Conservation (phyloP, 1,140 invertebrate genomes). For the Zophobas morio region DNA sequence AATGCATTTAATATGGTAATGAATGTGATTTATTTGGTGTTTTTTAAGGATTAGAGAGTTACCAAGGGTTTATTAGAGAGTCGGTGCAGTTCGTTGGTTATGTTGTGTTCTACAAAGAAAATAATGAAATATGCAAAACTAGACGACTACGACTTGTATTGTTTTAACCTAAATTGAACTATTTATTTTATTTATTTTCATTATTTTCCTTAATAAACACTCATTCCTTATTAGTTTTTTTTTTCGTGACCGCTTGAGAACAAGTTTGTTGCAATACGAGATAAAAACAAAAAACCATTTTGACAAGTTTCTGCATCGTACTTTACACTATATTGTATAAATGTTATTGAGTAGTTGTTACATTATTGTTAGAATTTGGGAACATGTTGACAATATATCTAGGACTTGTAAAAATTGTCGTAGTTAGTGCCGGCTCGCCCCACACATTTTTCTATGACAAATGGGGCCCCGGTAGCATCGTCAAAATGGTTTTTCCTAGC, state of each 20-base stretch:
- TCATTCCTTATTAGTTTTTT: conserved; percentile 23
- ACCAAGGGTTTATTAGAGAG: conserved; percentile 32
- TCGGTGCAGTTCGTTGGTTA: conserved; percentile 42
- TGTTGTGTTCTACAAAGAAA: conserved; percentile 26
- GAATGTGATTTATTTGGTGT: conserved; percentile 10
- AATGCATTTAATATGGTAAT: conserved; percentile 38
- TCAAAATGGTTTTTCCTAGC: conserved; percentile 38
- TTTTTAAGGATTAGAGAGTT: conserved; percentile 30
- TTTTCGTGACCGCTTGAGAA: background rate
- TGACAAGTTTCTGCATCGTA: conserved; percentile 27
- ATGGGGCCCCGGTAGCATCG: background rate
- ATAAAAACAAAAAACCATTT: conserved; percentile 10
- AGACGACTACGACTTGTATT: background rate
- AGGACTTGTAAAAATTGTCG: conserved; percentile 14
- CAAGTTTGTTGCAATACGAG: conserved; percentile 29
- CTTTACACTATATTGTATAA: conserved; percentile 12
- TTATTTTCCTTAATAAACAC: conserved; percentile 41
- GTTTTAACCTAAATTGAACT: conserved; percentile 1
- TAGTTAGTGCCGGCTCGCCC: conserved; percentile 17
- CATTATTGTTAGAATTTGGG: conserved; percentile 50
- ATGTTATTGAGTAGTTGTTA: conserved; percentile 24
- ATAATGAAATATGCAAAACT: conserved; percentile 32
- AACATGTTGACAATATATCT: conserved; percentile 50
- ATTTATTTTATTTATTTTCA: conserved; percentile 40
- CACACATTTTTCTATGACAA: conserved; percentile 34